Percentiles rank a stretch among this genome's conserved stretches.
phyloP scores from a whole-genome alignment of 2,113 vertebrate species.

The Nyctereutes procyonoides region DNA sequence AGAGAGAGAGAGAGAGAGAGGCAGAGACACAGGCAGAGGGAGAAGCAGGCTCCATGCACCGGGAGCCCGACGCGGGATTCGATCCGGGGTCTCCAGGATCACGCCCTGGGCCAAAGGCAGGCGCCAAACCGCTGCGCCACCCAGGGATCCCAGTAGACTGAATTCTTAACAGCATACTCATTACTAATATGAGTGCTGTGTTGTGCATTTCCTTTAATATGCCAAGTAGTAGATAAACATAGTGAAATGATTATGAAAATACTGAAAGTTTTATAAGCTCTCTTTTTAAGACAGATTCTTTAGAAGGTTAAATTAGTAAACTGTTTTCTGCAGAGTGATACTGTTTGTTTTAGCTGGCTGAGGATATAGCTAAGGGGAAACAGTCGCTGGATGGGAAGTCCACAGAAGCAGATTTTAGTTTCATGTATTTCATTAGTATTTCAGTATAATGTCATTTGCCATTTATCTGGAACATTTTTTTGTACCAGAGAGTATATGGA shows the following conservation, averaged over 20 bases:
- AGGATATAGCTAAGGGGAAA: not conserved
- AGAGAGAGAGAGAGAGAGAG: too few species aligned
- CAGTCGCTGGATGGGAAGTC: not conserved
- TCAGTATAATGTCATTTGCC: not conserved
- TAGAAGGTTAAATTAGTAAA: slow-evolving; percentile 1
- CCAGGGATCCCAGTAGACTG: not conserved
- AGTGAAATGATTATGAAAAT: slow-evolving; percentile 25
- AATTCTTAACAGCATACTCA: not conserved
- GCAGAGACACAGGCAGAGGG: too few species aligned
- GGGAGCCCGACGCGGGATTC: too few species aligned
- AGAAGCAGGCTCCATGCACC: too few species aligned
- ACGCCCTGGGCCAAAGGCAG: too few species aligned
- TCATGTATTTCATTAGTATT: not conserved
- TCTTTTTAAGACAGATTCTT: slow-evolving; percentile 30
- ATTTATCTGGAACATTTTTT: not conserved
- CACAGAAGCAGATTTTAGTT: not conserved
- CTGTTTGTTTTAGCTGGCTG: slow-evolving; percentile 18
- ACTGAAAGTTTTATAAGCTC: not conserved
- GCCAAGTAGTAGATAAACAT: not conserved
- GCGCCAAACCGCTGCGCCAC: too few species aligned
- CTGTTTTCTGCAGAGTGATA: not conserved
- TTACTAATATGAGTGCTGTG: not conserved
- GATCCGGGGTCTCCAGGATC: too few species aligned
- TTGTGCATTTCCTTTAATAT: not conserved
- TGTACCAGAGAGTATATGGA: not conserved